Evolutionary conservation across 2,113 vertebrate species (phyloP).

Genomic region (Misgurnus anguillicaudatus): DNA sequence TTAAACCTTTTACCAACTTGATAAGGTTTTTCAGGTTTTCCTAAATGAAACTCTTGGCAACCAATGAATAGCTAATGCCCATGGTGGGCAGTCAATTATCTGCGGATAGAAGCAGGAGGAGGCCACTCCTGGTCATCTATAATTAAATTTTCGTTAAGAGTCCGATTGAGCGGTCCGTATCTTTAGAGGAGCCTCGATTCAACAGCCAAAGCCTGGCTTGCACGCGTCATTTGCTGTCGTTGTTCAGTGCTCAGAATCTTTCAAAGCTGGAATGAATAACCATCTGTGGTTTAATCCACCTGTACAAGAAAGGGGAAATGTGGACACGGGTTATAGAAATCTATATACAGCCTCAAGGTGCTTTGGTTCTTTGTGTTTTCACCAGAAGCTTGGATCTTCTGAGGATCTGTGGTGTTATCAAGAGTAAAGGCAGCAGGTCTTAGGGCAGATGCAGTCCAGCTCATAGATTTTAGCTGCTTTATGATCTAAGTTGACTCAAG

Average conservation of each 20-base stretch:
- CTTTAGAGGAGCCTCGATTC: conserved; percentile 16
- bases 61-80: conserved; percentile 42
- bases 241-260: conserved; percentile 28
- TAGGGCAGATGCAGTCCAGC: conserved; percentile 25
- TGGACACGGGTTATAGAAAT: neutral
- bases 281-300: conserved; percentile 4
- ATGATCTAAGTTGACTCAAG: conserved; percentile 40
- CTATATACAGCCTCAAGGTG: conserved; percentile 17
- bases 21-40: conserved; percentile 26
- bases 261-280: conserved; percentile 34
- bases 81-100: conserved; percentile 36
- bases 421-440: conserved; percentile 6
- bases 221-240: conserved; percentile 17
- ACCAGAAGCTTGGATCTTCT: conserved; percentile 1
- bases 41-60: conserved; percentile 22
- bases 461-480: conserved; percentile 38
- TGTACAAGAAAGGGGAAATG: conserved; percentile 4
- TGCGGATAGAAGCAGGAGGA: conserved; percentile 30
- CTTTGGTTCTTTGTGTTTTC: neutral
- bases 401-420: conserved; percentile 6
- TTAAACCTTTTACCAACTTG: conserved; percentile 16
- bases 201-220: conserved; percentile 25
- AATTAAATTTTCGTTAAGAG: conserved; percentile 37
- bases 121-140: conserved; percentile 35
- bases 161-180: neutral